phyloP scores from a whole-genome alignment of 2,797 vertebrate genomes.

The Melanotaenia nigrans region DNA sequence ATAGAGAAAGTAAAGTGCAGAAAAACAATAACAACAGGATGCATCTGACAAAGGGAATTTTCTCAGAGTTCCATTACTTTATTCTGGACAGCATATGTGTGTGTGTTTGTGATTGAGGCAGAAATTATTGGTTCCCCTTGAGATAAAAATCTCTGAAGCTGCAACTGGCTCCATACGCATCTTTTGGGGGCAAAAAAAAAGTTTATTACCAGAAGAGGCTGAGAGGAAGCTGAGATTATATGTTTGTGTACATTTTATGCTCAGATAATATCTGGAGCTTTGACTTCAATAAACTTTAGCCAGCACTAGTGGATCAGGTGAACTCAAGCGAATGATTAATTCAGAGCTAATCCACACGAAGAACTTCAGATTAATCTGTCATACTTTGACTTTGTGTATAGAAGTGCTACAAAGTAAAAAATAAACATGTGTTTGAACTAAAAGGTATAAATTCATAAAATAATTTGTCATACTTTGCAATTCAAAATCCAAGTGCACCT shows the following conservation, averaged over 20 bases:
- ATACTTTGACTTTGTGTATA: neutral
- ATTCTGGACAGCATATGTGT: constrained; percentile 8
- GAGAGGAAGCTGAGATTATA: constrained; percentile 38
- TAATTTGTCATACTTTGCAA: neutral
- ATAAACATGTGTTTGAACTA: constrained; percentile 1
- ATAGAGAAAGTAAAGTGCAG: constrained; percentile 39
- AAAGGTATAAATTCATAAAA: constrained; percentile 5
- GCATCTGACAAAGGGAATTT: constrained; percentile 39
- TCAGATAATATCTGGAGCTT: constrained; percentile 37
- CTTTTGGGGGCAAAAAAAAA: constrained; percentile 44
- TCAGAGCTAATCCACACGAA: constrained; percentile 29
- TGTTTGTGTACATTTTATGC: constrained; percentile 25
- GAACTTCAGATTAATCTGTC: neutral
- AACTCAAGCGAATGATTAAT: constrained; percentile 14
- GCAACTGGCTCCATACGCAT: constrained; percentile 67
- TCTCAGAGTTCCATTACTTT: constrained; percentile 51
- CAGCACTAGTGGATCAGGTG: constrained; percentile 12
- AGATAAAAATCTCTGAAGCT: constrained; percentile 72
- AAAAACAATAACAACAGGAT: constrained; percentile 64
- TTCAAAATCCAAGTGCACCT: constrained; percentile 4
- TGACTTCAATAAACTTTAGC: constrained; percentile 11
- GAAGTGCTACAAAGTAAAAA: constrained; percentile 15
- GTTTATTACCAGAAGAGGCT: constrained; percentile 32
- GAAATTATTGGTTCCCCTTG: constrained; percentile 68
- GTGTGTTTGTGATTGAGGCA: constrained; percentile 26